These are phyloP conservation scores for Leptonema lineaticorne DNA, from an alignment of 1,140 invertebrate species.

Conservation along the genomic window DNA sequence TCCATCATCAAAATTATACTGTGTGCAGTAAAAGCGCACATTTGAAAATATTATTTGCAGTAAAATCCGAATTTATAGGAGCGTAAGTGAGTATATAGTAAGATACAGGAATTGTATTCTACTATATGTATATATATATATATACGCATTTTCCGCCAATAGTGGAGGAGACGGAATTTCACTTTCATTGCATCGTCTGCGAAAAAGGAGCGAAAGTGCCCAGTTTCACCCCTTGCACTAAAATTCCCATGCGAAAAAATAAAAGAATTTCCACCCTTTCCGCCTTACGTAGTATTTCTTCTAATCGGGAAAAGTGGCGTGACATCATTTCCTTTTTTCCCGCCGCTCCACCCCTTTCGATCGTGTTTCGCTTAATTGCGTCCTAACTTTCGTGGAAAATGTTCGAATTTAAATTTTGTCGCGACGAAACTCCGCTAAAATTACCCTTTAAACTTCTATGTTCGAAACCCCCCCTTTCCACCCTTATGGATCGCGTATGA, in stretches of 20 bases:
- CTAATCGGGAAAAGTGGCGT: slow-evolving; percentile 2
- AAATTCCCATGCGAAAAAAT: neutral
- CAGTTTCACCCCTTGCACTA: neutral
- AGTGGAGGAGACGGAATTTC: slow-evolving; percentile 9
- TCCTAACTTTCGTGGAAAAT: neutral
- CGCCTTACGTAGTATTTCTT: neutral
- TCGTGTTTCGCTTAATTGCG: neutral
- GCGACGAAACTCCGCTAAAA: neutral
- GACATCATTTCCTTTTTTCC: too few species aligned
- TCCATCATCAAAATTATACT: slow-evolving; percentile 8
- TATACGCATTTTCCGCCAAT: too few species aligned
- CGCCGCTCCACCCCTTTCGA: neutral
- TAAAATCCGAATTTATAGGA: slow-evolving; percentile 12
- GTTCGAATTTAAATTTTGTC: neutral
- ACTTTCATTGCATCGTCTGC: slow-evolving; percentile 16
- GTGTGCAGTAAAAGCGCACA: slow-evolving; percentile 3
- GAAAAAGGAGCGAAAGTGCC: neutral
- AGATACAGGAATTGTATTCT: too few species aligned
- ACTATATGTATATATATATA: too few species aligned
- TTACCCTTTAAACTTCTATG: too few species aligned
- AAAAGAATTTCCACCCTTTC: neutral
- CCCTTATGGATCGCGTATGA: too few species aligned
- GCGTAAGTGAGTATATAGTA: neutral
- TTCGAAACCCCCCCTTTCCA: too few species aligned
- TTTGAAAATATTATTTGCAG: slow-evolving; percentile 4